A percentile compares a stretch with the other conserved stretches of the same genome.
Evolutionary conservation across 2,797 vertebrate genomes (phyloP).

Genomic region (Muraenolepis orangiensis): DNA sequence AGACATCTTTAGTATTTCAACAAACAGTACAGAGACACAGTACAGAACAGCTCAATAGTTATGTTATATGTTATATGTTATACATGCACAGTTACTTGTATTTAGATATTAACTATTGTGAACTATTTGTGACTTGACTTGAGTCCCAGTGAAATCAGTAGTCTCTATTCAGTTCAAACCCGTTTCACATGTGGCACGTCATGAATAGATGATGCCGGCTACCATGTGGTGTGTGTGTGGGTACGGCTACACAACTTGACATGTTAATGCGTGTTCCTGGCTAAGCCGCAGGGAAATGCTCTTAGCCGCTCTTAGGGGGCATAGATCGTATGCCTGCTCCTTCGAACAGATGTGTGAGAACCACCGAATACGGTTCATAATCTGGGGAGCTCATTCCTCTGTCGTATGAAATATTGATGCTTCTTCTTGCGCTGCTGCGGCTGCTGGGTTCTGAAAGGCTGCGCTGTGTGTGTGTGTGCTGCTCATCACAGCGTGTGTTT

Average conservation of each 20-base stretch:
- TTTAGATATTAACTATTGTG: neutral
- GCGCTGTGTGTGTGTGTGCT: neutral
- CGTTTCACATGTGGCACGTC: neutral
- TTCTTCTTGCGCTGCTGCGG: neutral
- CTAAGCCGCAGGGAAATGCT: neutral
- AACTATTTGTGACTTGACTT: neutral
- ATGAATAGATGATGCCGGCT: neutral
- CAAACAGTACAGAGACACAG: neutral
- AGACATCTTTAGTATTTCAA: neutral
- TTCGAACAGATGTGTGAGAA: neutral
- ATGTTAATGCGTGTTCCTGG: neutral
- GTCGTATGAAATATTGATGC: neutral
- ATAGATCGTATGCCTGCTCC: neutral
- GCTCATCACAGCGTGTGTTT: neutral
- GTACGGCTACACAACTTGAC: neutral
- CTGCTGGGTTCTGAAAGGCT: neutral
- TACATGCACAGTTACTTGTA: neutral
- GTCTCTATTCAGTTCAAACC: neutral
- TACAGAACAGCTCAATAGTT: neutral
- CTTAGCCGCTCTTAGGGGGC: neutral
- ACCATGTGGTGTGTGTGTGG: neutral
- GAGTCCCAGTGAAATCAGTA: neutral
- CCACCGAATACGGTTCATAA: neutral
- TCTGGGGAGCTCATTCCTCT: neutral
- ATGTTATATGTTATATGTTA: too few species aligned